Evolutionary conservation across 2,797 vertebrate species (phyloP).

Genomic region (Gadopsis marmoratus): DNA sequence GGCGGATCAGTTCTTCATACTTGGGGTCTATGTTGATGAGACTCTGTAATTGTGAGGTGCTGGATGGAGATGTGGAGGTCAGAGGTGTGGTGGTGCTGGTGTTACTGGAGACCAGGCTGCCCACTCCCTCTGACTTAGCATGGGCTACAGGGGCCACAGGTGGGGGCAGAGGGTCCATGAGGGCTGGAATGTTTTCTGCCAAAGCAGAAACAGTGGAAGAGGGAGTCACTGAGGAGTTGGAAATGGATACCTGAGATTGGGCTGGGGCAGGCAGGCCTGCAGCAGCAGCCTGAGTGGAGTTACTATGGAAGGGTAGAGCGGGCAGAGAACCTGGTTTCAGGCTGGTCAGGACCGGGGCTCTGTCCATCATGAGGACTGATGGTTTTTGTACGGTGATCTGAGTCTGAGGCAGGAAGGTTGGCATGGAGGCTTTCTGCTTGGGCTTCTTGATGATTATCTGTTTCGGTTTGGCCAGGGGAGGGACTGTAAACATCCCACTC

Average conservation of each 20-base stretch:
- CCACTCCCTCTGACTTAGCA: conserved; percentile 63
- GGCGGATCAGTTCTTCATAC: conserved; percentile 95
- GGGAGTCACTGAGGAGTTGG: conserved; percentile 74
- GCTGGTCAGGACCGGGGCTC: conserved; percentile 74
- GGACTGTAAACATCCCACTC: conserved; percentile 71
- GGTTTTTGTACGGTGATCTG: conserved; percentile 88
- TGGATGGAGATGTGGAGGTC: conserved; percentile 76
- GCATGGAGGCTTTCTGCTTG: conserved; percentile 92
- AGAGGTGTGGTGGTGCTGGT: conserved; percentile 75
- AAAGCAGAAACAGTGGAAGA: conserved; percentile 68
- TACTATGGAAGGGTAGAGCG: conserved; percentile 66
- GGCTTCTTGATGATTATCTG: conserved; percentile 93
- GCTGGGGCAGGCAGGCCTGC: conserved; percentile 82
- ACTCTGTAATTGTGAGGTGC: conserved; percentile 78
- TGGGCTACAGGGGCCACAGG: conserved; percentile 58
- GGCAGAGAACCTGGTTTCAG: conserved; percentile 79
- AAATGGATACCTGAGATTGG: conserved; percentile 95
- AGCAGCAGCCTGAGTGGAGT: conserved; percentile 86
- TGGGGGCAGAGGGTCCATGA: conserved; percentile 48
- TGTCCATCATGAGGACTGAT: conserved; percentile 73
- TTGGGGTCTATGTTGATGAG: conserved; percentile 91
- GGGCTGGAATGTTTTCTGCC: conserved; percentile 73
- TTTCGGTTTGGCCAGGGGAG: conserved; percentile 87
- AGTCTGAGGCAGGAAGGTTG: conserved; percentile 90
- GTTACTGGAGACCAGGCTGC: conserved; percentile 60